phyloP scores from a whole-genome alignment of 2,113 vertebrate genomes.

The Vimba vimba region DNA sequence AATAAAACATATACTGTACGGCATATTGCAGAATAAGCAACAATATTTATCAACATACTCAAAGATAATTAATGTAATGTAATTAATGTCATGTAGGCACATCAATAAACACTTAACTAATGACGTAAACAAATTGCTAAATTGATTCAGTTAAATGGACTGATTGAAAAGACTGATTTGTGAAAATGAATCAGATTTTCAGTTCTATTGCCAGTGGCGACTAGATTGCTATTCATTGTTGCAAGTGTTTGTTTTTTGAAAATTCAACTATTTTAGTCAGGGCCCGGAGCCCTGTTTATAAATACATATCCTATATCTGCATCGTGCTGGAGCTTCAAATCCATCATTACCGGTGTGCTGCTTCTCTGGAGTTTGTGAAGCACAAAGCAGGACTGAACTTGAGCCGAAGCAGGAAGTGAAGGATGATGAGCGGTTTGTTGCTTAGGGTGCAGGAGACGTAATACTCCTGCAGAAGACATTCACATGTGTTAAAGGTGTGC shows the following conservation, averaged over 20 bases:
- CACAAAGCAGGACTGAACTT: conserved; percentile 86
- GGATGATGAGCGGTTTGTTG: conserved; percentile 85
- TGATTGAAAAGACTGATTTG: not conserved
- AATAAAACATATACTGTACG: not conserved
- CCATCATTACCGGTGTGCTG: conserved; percentile 85
- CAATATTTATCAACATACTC: not conserved
- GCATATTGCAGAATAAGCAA: not conserved
- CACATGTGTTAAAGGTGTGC: not conserved
- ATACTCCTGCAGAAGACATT: conserved; percentile 78
- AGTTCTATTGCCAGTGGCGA: not conserved
- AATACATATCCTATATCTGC: not conserved
- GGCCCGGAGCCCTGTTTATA: not conserved
- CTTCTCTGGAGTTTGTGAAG: conserved; percentile 93
- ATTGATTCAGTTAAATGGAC: not conserved
- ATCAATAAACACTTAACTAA: not conserved
- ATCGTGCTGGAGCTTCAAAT: not conserved
- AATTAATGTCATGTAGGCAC: not conserved
- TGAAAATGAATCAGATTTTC: not conserved
- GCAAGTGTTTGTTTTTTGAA: not conserved
- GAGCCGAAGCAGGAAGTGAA: conserved; percentile 83
- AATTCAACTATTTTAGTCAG: not conserved
- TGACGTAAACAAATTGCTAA: not conserved
- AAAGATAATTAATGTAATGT: not conserved
- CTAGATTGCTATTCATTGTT: not conserved
- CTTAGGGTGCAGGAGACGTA: conserved; percentile 86